A percentile compares a stretch with the other conserved stretches of the same genome.
phyloP scores from a whole-genome alignment of 2,113 vertebrate genomes.

The Chamaea fasciata region DNA sequence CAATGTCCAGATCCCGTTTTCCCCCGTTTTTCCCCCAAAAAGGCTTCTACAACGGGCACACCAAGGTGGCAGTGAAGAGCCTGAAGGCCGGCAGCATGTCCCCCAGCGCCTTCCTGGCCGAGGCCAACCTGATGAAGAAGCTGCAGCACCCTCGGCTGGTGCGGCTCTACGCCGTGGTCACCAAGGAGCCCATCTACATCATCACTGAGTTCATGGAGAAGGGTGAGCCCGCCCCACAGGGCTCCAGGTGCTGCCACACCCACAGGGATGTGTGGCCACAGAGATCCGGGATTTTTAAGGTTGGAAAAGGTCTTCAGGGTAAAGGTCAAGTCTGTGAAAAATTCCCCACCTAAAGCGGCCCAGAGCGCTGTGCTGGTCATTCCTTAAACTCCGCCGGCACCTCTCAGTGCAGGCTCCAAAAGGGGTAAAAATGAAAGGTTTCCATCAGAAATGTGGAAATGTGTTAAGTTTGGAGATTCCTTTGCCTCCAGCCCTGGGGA shows the following conservation, averaged over 20 bases:
- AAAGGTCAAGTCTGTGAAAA: fast-evolving
- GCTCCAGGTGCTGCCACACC: neutral
- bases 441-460: fast-evolving
- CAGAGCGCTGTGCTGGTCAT: fast-evolving
- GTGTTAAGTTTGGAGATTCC: fast-evolving
- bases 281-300: fast-evolving
- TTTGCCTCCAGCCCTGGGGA: neutral
- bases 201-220: constrained; percentile 99
- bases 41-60: constrained; percentile 89
- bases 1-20: neutral
- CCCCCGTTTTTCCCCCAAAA: neutral
- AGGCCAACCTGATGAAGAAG: constrained; percentile 98
- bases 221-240: constrained; percentile 63
- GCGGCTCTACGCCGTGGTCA: constrained; percentile 93
- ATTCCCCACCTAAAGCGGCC: fast-evolving
- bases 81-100: constrained; percentile 96
- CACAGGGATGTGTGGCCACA: fast-evolving
- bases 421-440: fast-evolving
- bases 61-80: constrained; percentile 91
- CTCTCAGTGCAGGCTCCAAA: neutral
- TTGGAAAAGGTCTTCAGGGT: fast-evolving
- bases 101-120: constrained; percentile 88
- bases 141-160: constrained; percentile 88
- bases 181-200: constrained; percentile 94
- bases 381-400: fast-evolving